phyloP scores from a whole-genome alignment of 1,140 invertebrate species.

The Drosophila neocordata region DNA sequence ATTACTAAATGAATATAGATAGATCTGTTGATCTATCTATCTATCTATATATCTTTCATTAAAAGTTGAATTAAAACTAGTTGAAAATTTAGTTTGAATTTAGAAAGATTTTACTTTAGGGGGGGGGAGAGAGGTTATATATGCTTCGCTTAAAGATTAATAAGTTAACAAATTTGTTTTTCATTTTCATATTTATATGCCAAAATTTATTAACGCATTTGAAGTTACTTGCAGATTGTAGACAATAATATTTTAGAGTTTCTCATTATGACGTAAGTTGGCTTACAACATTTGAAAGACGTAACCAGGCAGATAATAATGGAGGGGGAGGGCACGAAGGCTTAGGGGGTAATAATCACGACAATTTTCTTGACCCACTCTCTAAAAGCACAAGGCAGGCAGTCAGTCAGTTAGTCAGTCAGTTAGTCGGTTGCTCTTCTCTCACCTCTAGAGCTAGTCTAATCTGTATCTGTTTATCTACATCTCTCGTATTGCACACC shows the following conservation, averaged over 20 bases:
- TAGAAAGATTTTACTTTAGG: too few relatives aligned
- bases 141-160: too few relatives aligned
- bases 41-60: too few relatives aligned
- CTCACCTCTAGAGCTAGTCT: background rate
- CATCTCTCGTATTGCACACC: background rate
- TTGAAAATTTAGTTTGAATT: too few relatives aligned
- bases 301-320: background rate
- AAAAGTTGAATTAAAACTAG: too few relatives aligned
- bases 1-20: too few relatives aligned
- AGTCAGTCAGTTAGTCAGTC: background rate
- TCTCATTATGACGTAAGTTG: background rate
- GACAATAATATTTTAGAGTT: background rate
- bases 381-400: conserved; percentile 3
- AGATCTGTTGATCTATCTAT: too few relatives aligned
- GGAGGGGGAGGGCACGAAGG: too few relatives aligned
- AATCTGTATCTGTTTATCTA: conserved; percentile 37
- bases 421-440: background rate
- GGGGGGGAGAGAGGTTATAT: too few relatives aligned
- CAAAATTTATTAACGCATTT: too few relatives aligned
- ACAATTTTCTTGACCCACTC: conserved; percentile 15
- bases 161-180: too few relatives aligned
- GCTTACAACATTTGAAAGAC: background rate
- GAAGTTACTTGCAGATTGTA: background rate
- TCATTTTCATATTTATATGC: too few relatives aligned
- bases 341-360: background rate